Percentiles rank a stretch among this genome's conserved stretches.
Evolutionary conservation across 1,140 invertebrate species (phyloP).

Genomic region (Drosophila takahashii): DNA sequence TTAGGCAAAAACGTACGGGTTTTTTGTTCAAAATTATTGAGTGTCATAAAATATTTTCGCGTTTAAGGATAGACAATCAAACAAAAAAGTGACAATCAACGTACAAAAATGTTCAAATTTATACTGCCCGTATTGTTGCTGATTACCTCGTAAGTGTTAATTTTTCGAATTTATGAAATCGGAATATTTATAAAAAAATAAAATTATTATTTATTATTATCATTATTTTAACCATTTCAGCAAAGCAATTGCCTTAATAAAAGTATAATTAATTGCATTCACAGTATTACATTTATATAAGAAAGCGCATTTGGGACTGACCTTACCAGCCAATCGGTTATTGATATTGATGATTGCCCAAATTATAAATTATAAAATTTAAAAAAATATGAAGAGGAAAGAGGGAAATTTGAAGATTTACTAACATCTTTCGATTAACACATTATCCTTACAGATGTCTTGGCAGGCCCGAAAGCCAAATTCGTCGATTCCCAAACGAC

Average conservation of each 20-base stretch:
- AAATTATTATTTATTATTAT: too few relatives aligned
- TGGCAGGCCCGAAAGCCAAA: slow-evolving; percentile 35
- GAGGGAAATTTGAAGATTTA: neutral
- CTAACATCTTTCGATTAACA: slow-evolving; percentile 30
- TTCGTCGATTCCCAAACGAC: slow-evolving; percentile 85
- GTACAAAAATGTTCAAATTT: slow-evolving; percentile 57
- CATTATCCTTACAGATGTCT: slow-evolving; percentile 49
- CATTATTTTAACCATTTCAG: too few relatives aligned
- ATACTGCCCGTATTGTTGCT: slow-evolving; percentile 38
- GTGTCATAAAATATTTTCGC: slow-evolving; percentile 30
- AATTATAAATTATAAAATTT: slow-evolving; percentile 14
- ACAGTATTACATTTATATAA: too few relatives aligned
- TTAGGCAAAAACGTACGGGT: neutral
- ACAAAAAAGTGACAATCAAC: too few relatives aligned
- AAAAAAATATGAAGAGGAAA: too few relatives aligned
- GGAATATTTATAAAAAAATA: neutral
- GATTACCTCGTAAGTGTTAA: slow-evolving; percentile 63
- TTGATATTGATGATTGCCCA: slow-evolving; percentile 18
- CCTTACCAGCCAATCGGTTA: slow-evolving; percentile 20
- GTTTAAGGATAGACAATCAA: slow-evolving; percentile 22
- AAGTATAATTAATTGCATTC: too few relatives aligned
- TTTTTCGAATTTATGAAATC: neutral
- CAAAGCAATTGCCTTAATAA: too few relatives aligned
- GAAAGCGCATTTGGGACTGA: neutral
- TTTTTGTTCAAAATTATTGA: slow-evolving; percentile 45